Evolutionary conservation across 2,888 invertebrate species (phyloP), one percentile per base, ranked within the genome.

Genomic region (Xestia ashworthii): DNA sequence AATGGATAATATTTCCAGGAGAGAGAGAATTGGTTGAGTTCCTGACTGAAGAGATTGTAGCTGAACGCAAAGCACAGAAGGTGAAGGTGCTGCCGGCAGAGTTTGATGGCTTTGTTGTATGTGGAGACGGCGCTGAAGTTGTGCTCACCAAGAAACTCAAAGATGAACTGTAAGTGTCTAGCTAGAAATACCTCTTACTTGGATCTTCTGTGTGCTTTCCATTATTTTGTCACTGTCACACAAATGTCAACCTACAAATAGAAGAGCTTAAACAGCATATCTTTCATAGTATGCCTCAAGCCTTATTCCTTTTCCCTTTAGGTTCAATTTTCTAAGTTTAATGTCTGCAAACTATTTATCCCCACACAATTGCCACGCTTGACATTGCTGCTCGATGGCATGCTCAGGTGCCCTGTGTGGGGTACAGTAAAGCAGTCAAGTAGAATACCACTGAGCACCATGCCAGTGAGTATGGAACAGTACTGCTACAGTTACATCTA

Each of bases 1-100:
- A 2, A 2, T 50, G 11, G 38, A 41, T 25, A 32, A 55, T 16
- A 22, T 12, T 88, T 87, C 19, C 89, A 99, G 99, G 98, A 89
- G 99, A 99, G 93, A 97, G 98, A 86, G 99, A 99, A 92, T 96
- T 99, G 71, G 98, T 98, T 0, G 98, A 99, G 92, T 99, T 99
- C 92, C 96, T 99, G 46, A 98, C 98, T 2, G 99, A 99, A 91
- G 99, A 99, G 96, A 99, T 99, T 83, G 97, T 98, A 46, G 98
- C 99, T 0, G 99, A 99, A 93, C 98, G 98, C 88, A 98, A 99
- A 92, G 97, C 98, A 4, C 98, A 98, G 91, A 98, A 98, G 92
- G 93, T 97, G 25, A 98, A 98, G 93, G 97, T 97, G 0, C 97
- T 98, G 86, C 98, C 99, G 0, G 97, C 97, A 0, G 98, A 98